Percentiles rank a stretch among this genome's conserved stretches.
Conservation (phyloP, 2,797 vertebrate genomes). For the Molossus alvarezi region DNA sequence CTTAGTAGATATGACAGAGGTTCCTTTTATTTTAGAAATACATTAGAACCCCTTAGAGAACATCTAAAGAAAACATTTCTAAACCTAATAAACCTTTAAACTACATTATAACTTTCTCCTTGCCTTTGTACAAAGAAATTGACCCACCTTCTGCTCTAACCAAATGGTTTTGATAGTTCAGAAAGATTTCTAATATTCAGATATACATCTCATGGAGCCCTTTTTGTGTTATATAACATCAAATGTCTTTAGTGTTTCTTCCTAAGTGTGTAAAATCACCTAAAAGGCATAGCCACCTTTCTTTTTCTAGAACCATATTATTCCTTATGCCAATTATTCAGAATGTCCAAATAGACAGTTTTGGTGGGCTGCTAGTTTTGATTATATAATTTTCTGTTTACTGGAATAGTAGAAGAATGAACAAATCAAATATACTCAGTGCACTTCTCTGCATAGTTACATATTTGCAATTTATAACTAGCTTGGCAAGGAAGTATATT, state of each 20-base stretch:
- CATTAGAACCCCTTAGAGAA: slow-evolving; percentile 30
- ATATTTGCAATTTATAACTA: not conserved
- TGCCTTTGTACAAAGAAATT: not conserved
- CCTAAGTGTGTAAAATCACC: slow-evolving; percentile 2
- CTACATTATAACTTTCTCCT: not conserved
- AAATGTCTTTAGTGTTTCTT: not conserved
- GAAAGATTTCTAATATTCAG: slow-evolving; percentile 44
- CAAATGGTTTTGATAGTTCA: not conserved
- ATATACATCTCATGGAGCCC: not conserved
- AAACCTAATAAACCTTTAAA: slow-evolving; percentile 32
- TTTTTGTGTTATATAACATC: slow-evolving; percentile 32
- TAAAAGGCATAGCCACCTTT: not conserved
- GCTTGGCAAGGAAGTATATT: slow-evolving; percentile 38
- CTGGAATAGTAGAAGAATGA: slow-evolving; percentile 18
- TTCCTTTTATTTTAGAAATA: slow-evolving; percentile 44
- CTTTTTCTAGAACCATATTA: slow-evolving; percentile 34
- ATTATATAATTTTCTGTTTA: not conserved
- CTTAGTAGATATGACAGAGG: not conserved
- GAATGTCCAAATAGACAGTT: not conserved
- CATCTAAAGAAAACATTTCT: not conserved
- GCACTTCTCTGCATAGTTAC: not conserved
- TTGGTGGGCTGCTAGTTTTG: not conserved
- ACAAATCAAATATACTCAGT: not conserved
- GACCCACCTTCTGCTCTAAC: not conserved
- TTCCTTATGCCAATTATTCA: slow-evolving; percentile 5